Conservation (phyloP, 2,888 invertebrate species). For the Spilosoma lubricipeda region DNA sequence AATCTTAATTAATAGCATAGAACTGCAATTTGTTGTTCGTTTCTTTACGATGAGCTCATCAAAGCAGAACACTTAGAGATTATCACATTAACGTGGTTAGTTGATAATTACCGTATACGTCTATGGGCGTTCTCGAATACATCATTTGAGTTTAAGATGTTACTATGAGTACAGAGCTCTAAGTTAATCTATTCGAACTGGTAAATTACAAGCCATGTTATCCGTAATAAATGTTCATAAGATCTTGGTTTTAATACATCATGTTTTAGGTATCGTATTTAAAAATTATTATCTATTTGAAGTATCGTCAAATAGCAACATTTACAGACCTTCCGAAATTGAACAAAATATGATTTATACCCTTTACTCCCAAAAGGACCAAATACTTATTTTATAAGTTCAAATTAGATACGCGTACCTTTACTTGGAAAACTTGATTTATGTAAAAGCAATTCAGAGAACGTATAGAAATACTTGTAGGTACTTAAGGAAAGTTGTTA, state of each 20-base stretch:
- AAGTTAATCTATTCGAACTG: conserved; percentile 71
- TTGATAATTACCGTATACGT: conserved; percentile 79
- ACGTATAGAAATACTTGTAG: not conserved
- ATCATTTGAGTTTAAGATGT: conserved; percentile 84
- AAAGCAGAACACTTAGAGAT: conserved; percentile 76
- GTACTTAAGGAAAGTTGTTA: not conserved
- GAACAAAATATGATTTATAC: not conserved
- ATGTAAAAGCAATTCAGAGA: not conserved
- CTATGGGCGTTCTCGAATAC: conserved; percentile 81
- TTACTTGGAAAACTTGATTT: not conserved
- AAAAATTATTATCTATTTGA: not conserved
- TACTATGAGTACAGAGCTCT: conserved; percentile 62
- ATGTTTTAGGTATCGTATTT: conserved; percentile 3
- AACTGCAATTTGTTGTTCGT: conserved; percentile 58
- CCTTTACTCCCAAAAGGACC: not conserved
- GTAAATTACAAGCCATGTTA: conserved; percentile 72
- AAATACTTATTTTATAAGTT: not conserved
- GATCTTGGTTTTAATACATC: conserved; percentile 58
- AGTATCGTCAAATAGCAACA: not conserved
- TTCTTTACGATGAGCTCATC: conserved; percentile 79
- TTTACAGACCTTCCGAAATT: not conserved
- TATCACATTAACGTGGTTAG: conserved; percentile 76
- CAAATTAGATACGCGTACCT: not conserved
- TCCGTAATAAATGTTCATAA: conserved; percentile 74
- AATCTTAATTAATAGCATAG: conserved; percentile 66